phyloP scores from a whole-genome alignment of 23 tunicate genomes.

The Halocynthia roretzi region DNA sequence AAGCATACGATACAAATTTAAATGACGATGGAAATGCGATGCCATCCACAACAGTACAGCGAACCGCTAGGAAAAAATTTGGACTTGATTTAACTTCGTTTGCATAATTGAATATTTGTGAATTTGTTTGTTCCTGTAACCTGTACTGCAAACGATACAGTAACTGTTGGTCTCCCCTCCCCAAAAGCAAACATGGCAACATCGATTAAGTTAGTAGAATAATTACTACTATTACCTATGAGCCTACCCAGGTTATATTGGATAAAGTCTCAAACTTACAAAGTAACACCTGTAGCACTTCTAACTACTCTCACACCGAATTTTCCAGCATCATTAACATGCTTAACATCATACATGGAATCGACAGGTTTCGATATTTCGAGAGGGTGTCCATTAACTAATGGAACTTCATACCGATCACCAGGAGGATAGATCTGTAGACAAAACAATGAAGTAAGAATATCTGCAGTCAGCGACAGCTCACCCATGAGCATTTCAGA shows the following conservation, averaged over 20 bases:
- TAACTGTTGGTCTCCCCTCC: neutral
- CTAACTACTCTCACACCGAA: slow-evolving; percentile 19
- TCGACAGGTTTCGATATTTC: neutral
- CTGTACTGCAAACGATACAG: slow-evolving; percentile 34
- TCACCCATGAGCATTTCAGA: slow-evolving; percentile 6
- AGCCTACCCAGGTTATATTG: neutral
- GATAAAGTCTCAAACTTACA: slow-evolving; percentile 9
- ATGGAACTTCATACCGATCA: neutral
- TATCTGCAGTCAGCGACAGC: no score
- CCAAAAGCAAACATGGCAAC: neutral
- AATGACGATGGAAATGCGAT: no score
- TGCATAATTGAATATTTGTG: slow-evolving; percentile 2
- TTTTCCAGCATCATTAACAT: slow-evolving; percentile 18
- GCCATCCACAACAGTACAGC: no score
- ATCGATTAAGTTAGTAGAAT: neutral
- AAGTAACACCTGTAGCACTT: neutral
- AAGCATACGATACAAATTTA: neutral
- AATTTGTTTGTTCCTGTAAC: slow-evolving; percentile 23
- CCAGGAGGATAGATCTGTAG: no score
- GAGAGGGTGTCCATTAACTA: neutral
- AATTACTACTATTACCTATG: no score
- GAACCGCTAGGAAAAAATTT: no score
- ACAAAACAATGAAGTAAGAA: no score
- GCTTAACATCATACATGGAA: slow-evolving; percentile 10
- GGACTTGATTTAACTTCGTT: no score